A percentile compares a stretch with the other conserved stretches of the same genome.
phyloP scores from a whole-genome alignment of 2,113 vertebrate genomes.

The Plecotus auritus region DNA sequence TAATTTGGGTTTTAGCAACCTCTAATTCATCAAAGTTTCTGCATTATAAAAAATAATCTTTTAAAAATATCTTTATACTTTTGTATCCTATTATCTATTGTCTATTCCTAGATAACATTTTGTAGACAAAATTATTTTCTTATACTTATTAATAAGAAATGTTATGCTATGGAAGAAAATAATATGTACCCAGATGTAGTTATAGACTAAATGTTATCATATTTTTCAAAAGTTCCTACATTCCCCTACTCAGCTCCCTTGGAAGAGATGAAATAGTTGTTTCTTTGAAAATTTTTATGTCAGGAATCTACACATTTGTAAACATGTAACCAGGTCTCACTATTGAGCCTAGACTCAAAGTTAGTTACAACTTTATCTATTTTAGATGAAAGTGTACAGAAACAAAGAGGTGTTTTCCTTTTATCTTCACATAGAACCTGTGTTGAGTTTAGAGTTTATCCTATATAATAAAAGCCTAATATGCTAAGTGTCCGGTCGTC shows the following conservation, averaged over 20 bases:
- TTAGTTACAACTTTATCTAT: conserved; percentile 8
- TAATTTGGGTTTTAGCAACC: not conserved
- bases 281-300: conserved; percentile 8
- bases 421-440: not conserved
- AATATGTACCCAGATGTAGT: not conserved
- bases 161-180: not conserved
- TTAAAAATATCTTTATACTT: not conserved
- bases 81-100: not conserved
- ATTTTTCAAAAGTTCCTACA: not conserved
- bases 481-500: too few relatives aligned
- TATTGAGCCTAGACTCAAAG: not conserved
- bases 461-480: too few relatives aligned
- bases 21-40: not conserved
- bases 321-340: not conserved
- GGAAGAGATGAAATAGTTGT: not conserved
- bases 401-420: not conserved
- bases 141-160: conserved; percentile 4
- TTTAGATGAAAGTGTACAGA: not conserved
- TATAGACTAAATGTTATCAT: conserved; percentile 21
- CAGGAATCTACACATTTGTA: conserved; percentile 2
- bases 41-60: not conserved
- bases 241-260: not conserved
- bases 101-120: not conserved
- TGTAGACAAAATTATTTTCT: not conserved
- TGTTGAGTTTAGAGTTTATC: not conserved